Conservation (phyloP, 2,113 vertebrate species). For the Pteronura brasiliensis region DNA sequence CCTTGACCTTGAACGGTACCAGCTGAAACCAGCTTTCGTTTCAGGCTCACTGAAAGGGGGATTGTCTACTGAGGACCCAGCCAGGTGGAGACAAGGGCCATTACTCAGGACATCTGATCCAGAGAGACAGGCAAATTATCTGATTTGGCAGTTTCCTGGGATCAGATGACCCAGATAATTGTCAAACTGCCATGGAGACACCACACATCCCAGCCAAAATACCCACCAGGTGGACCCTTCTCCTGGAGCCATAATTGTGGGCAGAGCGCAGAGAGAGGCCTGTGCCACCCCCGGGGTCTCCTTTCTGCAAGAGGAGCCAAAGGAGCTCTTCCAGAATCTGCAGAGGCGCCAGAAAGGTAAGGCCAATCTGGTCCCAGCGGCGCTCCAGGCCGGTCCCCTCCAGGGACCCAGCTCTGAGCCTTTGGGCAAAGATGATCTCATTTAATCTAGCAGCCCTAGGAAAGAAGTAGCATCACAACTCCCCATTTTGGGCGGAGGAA, state of each 20-base stretch:
- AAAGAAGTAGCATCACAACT: not conserved
- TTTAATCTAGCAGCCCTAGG: not conserved
- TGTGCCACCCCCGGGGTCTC: not conserved
- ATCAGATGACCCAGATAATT: constrained; percentile 54
- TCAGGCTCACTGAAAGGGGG: not conserved
- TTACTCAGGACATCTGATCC: constrained; percentile 50
- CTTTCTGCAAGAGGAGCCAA: not conserved
- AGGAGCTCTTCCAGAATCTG: not conserved
- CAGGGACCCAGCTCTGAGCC: not conserved
- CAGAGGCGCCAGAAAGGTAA: not conserved
- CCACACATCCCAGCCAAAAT: not conserved
- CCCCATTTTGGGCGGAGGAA: not conserved
- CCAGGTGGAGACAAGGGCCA: constrained; percentile 38
- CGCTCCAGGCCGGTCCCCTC: not conserved
- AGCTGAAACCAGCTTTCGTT: not conserved
- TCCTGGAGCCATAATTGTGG: not conserved
- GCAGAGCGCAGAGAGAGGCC: not conserved
- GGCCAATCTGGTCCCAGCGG: not conserved
- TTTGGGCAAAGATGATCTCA: not conserved
- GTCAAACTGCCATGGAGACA: constrained; percentile 8
- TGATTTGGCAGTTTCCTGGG: constrained; percentile 56
- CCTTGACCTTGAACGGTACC: not conserved
- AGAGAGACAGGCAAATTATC: constrained; percentile 47
- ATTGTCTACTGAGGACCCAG: not conserved
- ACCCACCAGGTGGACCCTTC: not conserved